A percentile compares a stretch with the other conserved stretches of the same genome.
These are phyloP conservation scores for Sinelater perroti DNA, from an alignment of 2,888 invertebrate genomes.

Conservation along the genomic window DNA sequence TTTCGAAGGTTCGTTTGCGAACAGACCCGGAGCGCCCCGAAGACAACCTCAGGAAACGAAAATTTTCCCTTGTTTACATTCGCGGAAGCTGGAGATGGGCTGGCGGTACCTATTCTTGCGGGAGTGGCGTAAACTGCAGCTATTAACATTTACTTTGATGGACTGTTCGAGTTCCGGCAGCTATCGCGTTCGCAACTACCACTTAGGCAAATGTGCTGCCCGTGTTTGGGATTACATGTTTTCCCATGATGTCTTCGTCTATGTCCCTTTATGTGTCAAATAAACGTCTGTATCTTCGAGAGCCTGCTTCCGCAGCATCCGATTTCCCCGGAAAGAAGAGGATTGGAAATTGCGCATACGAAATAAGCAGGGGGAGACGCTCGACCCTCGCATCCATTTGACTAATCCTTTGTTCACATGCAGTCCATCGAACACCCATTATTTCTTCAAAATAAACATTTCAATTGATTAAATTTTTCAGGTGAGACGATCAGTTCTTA, in stretches of 20 bases:
- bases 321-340: slow-evolving; percentile 23
- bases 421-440: too few relatives aligned
- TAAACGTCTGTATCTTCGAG: slow-evolving; percentile 20
- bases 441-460: too few relatives aligned
- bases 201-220: slow-evolving; percentile 28
- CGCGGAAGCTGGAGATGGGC: slow-evolving; percentile 15
- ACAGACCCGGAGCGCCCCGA: slow-evolving; percentile 10
- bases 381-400: slow-evolving; percentile 5
- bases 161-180: slow-evolving; percentile 25
- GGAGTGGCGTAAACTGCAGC: slow-evolving; percentile 23
- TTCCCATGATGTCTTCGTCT: slow-evolving; percentile 27
- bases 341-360: slow-evolving; percentile 24
- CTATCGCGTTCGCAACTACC: slow-evolving; percentile 27
- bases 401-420: not conserved
- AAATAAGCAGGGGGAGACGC: slow-evolving; percentile 7
- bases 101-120: slow-evolving; percentile 21
- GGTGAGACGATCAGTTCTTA: too few relatives aligned
- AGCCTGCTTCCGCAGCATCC: slow-evolving; percentile 17
- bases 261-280: slow-evolving; percentile 30
- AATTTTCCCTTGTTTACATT: slow-evolving; percentile 27
- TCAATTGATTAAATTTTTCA: too few relatives aligned
- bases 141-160: slow-evolving; percentile 28
- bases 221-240: slow-evolving; percentile 29
- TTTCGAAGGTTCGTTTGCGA: slow-evolving; percentile 16
- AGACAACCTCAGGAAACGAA: slow-evolving; percentile 15